Evolutionary conservation across 2,888 invertebrate species (phyloP).

Genomic region (Poecilus cupreus): DNA sequence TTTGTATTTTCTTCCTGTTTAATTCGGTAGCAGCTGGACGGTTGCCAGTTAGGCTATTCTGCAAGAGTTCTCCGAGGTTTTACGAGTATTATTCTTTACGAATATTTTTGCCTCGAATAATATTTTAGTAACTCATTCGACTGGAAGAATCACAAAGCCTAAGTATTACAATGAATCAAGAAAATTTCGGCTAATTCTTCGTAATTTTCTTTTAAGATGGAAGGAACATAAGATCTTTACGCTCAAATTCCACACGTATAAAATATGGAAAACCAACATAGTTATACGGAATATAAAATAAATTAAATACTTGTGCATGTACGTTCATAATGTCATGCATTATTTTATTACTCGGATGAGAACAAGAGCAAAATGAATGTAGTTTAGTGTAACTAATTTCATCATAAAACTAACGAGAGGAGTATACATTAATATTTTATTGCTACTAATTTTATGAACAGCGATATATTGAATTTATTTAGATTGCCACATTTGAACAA

Average conservation of each 20-base stretch:
- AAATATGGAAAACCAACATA: neutral
- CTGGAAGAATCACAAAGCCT: slow-evolving; percentile 18
- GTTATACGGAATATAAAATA: too few relatives aligned
- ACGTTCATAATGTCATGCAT: neutral
- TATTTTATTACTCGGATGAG: neutral
- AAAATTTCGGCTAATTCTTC: slow-evolving; percentile 5
- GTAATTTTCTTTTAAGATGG: neutral
- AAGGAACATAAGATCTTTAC: neutral
- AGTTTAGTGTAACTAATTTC: neutral
- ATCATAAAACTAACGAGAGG: neutral
- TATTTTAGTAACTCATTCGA: slow-evolving; percentile 20
- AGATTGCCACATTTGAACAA: too few relatives aligned
- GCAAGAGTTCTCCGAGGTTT: slow-evolving; percentile 3
- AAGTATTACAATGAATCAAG: slow-evolving; percentile 26
- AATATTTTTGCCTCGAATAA: slow-evolving; percentile 41
- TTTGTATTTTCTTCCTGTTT: neutral
- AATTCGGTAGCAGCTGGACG: neutral
- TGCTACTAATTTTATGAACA: neutral
- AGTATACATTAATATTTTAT: neutral
- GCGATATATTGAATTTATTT: too few relatives aligned
- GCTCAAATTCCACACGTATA: too few relatives aligned
- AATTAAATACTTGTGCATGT: too few relatives aligned
- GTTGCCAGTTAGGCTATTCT: slow-evolving; percentile 28
- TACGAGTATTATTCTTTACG: slow-evolving; percentile 26
- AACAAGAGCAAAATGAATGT: neutral